Base-by-base conservation (phyloP, 2,797 vertebrate genomes). In the Takifugu ocellatus region DNA sequence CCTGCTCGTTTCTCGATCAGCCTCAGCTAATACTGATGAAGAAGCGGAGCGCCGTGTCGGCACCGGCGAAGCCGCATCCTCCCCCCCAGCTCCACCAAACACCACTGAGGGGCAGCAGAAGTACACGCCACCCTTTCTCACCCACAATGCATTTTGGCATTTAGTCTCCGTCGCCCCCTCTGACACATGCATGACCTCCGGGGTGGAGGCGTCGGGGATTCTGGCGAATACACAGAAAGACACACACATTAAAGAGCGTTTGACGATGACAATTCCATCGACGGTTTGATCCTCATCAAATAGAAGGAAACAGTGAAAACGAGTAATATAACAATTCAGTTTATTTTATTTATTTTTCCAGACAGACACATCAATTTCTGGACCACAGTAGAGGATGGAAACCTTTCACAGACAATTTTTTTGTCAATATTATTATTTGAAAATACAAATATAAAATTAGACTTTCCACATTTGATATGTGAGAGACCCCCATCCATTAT, bases 361-460 rank as follows among this genome's bases (percentile, higher is more conserved):
- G 94, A 97, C 95, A 96, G 94, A 98, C 95, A 97, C 94, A 95
- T 94, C 94, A 94, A 98, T 94, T 96, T 96, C 94, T 97, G 95
- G 96, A 98, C 95, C 95, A 97, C 94, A 97, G 94, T 93, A 97
- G 94, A 96, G 96, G 95, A 98, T 97, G 96, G 95, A 97, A 96
- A 96, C 94, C 94, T 96, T 97, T 97, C 94, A 96, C 95, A 97
- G 95, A 96, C 94, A 93, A 94, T 94, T 94, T 95, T 39, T 95
- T 95, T 86, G 81, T 89, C 84, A 85, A 87, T 86, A 84, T 88
- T 87, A 89, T 90, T 87, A 89, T 96, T 97, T 96, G 95, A 97
- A 97, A 97, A 97, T 97, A 98, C 95, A 97, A 97, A 97, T 98
- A 98, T 98, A 96, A 97, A 97, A 97, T 96, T 97, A 96, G 95